Evolutionary conservation across 2,113 vertebrate genomes (phyloP).

Genomic region (Aptenodytes forsteri): DNA sequence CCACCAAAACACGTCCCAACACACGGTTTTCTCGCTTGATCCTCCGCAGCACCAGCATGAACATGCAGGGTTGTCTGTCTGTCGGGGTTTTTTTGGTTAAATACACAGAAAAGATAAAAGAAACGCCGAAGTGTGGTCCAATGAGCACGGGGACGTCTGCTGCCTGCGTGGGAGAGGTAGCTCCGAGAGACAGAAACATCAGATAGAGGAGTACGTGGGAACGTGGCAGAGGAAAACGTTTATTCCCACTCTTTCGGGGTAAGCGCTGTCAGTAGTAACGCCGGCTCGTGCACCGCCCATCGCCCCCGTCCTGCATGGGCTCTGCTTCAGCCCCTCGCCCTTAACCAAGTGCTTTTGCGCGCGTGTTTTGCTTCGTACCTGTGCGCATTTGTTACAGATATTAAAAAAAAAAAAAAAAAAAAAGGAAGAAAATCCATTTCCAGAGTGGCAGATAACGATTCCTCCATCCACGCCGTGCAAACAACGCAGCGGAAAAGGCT

Average conservation of each 20-base stretch:
- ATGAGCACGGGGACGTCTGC: rapidly evolving
- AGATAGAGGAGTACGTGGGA: not conserved
- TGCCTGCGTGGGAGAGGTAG: not conserved
- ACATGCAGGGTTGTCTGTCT: rapidly evolving
- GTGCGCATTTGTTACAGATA: not conserved
- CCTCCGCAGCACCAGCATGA: not conserved
- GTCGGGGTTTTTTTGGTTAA: not conserved
- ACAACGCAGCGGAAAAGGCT: conserved; percentile 41
- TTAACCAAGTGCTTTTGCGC: rapidly evolving
- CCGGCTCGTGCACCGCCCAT: not conserved
- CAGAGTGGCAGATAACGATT: conserved; percentile 39
- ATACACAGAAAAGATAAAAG: not conserved
- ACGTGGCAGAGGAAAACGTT: not conserved
- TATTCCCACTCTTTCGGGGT: not conserved
- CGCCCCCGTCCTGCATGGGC: not conserved
- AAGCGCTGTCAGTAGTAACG: not conserved
- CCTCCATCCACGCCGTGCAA: conserved; percentile 3
- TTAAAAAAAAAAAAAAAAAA: not conserved
- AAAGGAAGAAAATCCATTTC: not conserved
- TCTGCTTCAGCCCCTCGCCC: not conserved
- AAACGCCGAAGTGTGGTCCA: not conserved
- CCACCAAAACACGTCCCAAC: not conserved
- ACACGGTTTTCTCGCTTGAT: not conserved
- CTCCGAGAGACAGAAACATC: not conserved
- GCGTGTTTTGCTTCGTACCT: rapidly evolving